Base-by-base conservation (phyloP, 2,888 invertebrate species). In the Drosophila engyochracea region DNA sequence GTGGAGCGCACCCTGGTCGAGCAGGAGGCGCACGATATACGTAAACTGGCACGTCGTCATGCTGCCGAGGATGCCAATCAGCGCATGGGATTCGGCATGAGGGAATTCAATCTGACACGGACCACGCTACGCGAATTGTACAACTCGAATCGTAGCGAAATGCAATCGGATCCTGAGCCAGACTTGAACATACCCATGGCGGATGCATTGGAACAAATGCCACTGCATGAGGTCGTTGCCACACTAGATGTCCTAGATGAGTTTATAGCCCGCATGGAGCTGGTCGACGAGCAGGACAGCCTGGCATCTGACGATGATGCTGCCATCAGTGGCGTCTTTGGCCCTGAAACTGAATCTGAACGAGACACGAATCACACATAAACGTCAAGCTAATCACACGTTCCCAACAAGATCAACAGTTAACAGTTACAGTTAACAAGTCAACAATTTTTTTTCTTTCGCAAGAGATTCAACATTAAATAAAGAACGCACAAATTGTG, bases 81-180 rank as follows among this genome's bases (percentile, higher is more conserved):
- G 5, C 77, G 84, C 12, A 60, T 83, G 53, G 85, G 91, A 10
- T 93, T 93, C 31, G 93, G 93, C 4, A 70, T 86, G 70, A 87
- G 89, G 0, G 92, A 93, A 72, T 85, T 92, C 6, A 93, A 93
- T 70, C 71, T 93, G 53, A 93, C 93, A 0, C 86, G 85, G 37
- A 90, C 84, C 1, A 93, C 93, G 0, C 69, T 93, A 0, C 91
- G 91, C 28, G 93, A 93, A 44, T 60, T 93, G 0, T 93, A 93
- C 59, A 80, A 72, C 4, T 66, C 67, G 0, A 76, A 71, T 49
- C 58, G 63, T 6, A 3, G 4, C 2, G 72, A 39, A 3, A 12
- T 12, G 10, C 22, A 59, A 1, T 3, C n/a, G 19, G 16, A n/a
- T 9, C 47, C 16, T 19, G 25, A 33, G 3, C 0, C 35, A 4